phyloP scores from a whole-genome alignment of 1,140 invertebrate species.

The Lepidurus couesii region DNA sequence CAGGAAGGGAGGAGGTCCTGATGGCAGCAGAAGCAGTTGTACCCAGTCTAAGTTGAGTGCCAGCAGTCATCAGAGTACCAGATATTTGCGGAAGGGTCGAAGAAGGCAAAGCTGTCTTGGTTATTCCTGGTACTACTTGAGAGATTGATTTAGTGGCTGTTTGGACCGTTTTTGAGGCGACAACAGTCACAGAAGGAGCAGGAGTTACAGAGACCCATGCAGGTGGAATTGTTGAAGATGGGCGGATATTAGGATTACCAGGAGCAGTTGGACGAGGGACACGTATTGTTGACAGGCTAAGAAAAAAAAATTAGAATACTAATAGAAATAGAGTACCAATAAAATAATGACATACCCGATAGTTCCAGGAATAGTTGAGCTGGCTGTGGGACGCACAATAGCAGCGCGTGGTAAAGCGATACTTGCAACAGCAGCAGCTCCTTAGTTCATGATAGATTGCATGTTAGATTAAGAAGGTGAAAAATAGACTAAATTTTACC shows the following conservation, averaged over 20 bases:
- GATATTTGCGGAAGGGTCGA: background rate
- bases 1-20: background rate
- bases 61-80: background rate
- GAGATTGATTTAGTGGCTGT: background rate
- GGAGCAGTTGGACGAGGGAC: background rate
- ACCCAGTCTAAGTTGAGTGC: background rate
- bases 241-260: background rate
- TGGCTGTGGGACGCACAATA: background rate
- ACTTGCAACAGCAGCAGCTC: constrained; percentile 32
- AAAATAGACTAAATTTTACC: constrained; percentile 3
- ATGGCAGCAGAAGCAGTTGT: background rate
- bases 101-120: background rate
- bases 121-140: background rate
- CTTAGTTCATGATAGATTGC: constrained; percentile 7
- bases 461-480: background rate
- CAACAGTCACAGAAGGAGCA: background rate
- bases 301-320: background rate
- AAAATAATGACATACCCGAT: constrained; percentile 21
- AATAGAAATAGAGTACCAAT: background rate
- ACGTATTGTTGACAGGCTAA: background rate
- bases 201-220: constrained; percentile 29
- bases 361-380: constrained; percentile 16
- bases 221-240: background rate
- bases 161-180: background rate
- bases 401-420: constrained; percentile 24